Conservation (phyloP, 2,113 vertebrate genomes). For the Lates calcarifer region DNA sequence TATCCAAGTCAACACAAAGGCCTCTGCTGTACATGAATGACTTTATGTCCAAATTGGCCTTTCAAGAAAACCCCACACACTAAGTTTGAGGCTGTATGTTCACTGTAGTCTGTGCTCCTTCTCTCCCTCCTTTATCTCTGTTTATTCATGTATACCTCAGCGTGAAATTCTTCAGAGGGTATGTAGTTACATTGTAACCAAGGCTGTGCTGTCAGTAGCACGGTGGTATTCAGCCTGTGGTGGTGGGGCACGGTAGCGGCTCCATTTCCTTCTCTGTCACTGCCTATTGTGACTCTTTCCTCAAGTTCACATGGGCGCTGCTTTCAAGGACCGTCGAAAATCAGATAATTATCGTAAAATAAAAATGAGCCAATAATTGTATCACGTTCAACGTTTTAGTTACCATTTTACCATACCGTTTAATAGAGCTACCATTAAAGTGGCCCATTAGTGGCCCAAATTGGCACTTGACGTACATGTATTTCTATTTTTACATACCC, state of each 20-base stretch:
- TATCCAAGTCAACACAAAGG: neutral
- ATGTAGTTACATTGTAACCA: conserved; percentile 67
- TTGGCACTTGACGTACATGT: no score
- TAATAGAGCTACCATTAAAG: no score
- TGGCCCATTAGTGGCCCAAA: no score
- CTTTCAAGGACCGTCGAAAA: conserved; percentile 26
- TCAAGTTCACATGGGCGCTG: conserved; percentile 25
- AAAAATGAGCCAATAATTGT: no score
- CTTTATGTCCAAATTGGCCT: neutral
- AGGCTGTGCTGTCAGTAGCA: conserved; percentile 36
- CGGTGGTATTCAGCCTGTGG: conserved; percentile 49
- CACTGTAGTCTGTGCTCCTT: no score
- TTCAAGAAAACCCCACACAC: neutral
- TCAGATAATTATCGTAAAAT: no score
- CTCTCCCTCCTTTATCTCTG: conserved; percentile 3
- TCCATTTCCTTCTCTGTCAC: conserved; percentile 46
- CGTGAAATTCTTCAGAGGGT: conserved; percentile 31
- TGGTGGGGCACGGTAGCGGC: conserved; percentile 6
- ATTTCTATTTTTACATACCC: no score
- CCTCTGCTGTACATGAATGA: neutral
- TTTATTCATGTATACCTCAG: conserved; percentile 21
- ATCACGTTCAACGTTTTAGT: no score
- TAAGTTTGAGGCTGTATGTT: neutral
- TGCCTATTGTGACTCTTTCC: conserved; percentile 40
- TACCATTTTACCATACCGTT: no score